phyloP scores from a whole-genome alignment of 2,797 vertebrate species.

The Sebastiscus tertius region DNA sequence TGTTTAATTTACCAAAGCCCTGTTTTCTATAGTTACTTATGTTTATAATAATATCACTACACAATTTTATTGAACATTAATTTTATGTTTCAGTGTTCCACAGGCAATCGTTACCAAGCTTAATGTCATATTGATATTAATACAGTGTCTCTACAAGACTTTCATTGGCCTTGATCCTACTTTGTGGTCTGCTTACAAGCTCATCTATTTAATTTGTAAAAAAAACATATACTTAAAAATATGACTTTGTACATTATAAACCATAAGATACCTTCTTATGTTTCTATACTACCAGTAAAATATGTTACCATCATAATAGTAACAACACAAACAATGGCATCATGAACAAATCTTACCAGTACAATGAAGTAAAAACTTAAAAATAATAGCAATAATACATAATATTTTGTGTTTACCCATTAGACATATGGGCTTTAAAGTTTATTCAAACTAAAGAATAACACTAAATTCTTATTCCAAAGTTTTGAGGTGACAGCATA shows the following conservation, averaged over 20 bases:
- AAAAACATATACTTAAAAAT: neutral
- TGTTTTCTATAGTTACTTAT: neutral
- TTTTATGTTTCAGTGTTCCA: neutral
- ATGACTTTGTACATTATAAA: neutral
- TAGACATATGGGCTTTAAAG: neutral
- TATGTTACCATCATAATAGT: neutral
- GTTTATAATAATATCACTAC: neutral
- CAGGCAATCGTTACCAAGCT: neutral
- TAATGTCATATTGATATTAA: neutral
- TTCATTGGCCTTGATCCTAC: neutral
- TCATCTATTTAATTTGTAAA: neutral
- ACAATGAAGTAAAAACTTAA: neutral
- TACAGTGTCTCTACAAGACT: neutral
- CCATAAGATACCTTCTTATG: neutral
- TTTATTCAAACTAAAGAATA: neutral
- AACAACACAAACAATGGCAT: neutral
- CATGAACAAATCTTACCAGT: neutral
- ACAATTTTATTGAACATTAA: neutral
- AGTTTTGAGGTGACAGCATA: neutral
- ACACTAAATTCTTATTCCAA: neutral
- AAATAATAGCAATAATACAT: neutral
- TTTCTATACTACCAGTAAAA: neutral
- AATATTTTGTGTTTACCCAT: neutral
- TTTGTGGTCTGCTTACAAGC: neutral
- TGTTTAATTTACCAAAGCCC: neutral